phyloP scores from a whole-genome alignment of 2,797 vertebrate genomes.

The Parauchenoglanis punctatus region DNA sequence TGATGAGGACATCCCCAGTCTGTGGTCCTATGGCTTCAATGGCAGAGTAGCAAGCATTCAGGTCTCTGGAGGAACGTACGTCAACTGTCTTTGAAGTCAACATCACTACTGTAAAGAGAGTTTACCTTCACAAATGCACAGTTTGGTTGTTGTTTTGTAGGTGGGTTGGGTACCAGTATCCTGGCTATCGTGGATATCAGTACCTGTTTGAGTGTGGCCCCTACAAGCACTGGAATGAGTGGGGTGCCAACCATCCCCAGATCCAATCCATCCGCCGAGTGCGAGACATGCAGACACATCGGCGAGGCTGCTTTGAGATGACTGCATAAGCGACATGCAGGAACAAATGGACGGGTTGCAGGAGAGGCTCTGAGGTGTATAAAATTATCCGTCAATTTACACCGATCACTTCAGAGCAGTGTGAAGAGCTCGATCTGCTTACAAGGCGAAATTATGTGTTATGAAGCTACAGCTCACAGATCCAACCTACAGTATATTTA shows the following conservation, averaged over 20 bases:
- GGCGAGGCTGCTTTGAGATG: conserved; percentile 80
- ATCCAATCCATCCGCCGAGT: conserved; percentile 84
- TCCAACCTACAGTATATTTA: not conserved
- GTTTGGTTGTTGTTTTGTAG: conserved; percentile 60
- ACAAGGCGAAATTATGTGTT: not conserved
- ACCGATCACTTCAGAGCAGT: not conserved
- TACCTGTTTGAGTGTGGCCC: conserved; percentile 80
- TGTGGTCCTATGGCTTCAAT: conserved; percentile 86
- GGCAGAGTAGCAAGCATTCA: conserved; percentile 82
- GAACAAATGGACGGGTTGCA: conserved; percentile 40
- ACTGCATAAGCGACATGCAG: conserved; percentile 61
- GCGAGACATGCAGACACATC: conserved; percentile 84
- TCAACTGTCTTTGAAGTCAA: conserved; percentile 15
- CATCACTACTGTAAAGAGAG: not conserved
- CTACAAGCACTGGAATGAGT: conserved; percentile 85
- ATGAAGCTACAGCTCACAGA: conserved; percentile 2
- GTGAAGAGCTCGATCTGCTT: not conserved
- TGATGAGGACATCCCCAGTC: conserved; percentile 84
- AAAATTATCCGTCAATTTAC: not conserved
- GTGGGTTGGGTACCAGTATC: conserved; percentile 87
- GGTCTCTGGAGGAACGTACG: conserved; percentile 85
- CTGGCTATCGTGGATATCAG: conserved; percentile 85
- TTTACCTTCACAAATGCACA: not conserved
- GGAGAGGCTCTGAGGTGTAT: conserved; percentile 8
- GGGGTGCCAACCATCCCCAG: conserved; percentile 81